Conservation (phyloP, 2,888 invertebrate species). For the Andrena haemorrhoa region DNA sequence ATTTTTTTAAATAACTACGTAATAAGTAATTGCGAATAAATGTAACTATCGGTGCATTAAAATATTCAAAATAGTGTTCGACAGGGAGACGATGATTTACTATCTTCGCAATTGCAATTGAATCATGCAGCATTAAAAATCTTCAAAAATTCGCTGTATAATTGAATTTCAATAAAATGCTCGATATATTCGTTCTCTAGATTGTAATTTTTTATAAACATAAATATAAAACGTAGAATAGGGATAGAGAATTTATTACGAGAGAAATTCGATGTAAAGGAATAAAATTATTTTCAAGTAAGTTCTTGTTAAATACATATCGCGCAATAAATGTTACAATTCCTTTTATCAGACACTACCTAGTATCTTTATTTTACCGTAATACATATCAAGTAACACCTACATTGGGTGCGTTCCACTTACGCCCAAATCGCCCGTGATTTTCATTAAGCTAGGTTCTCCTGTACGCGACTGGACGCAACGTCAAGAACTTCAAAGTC, state of each 20-base stretch:
- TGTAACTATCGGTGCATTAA: not conserved
- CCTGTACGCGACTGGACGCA: too few species aligned
- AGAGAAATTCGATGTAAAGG: not conserved
- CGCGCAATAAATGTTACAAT: not conserved
- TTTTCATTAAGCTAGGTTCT: too few species aligned
- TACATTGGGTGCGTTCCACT: too few species aligned
- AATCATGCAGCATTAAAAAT: too few species aligned
- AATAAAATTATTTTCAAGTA: not conserved
- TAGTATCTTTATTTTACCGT: constrained; percentile 11
- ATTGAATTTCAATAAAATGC: too few species aligned
- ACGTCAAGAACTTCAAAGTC: too few species aligned
- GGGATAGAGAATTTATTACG: too few species aligned
- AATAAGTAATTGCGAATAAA: constrained; percentile 1
- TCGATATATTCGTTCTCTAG: too few species aligned
- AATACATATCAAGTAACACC: not conserved
- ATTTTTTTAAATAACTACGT: not conserved
- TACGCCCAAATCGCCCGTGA: too few species aligned
- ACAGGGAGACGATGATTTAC: not conserved
- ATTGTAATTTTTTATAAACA: too few species aligned
- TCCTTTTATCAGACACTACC: not conserved
- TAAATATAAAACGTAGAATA: too few species aligned
- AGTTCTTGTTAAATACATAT: not conserved
- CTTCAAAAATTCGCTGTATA: too few species aligned
- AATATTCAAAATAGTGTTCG: not conserved
- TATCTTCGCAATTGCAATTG: not conserved